Conservation (phyloP, 2,113 vertebrate genomes). For the Lonchura striata region DNA sequence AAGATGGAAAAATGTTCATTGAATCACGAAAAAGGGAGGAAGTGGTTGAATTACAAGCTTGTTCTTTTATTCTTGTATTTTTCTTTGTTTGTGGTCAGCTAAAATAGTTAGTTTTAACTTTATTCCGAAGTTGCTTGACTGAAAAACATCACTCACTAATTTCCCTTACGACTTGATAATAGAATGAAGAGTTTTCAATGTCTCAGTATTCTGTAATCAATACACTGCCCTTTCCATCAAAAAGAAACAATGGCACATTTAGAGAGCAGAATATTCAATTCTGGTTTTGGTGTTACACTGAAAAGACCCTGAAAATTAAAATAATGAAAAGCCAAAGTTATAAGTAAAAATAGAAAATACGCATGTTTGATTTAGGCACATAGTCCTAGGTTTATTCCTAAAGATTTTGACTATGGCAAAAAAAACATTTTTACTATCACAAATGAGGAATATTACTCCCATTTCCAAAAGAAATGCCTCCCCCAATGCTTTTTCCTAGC, state of each 20-base stretch:
- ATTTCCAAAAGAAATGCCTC: conserved; percentile 76
- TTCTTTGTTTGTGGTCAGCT: background rate
- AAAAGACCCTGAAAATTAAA: background rate
- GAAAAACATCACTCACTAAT: background rate
- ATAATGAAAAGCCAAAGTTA: conserved; percentile 36
- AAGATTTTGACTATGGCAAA: conserved; percentile 61
- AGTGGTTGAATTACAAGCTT: background rate
- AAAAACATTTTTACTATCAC: conserved; percentile 69
- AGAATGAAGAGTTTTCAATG: background rate
- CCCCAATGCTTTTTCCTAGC: conserved; percentile 69
- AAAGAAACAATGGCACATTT: background rate
- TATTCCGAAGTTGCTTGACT: background rate
- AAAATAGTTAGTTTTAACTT: background rate
- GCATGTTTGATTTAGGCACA: conserved; percentile 33
- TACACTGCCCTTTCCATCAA: background rate
- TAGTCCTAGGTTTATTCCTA: conserved; percentile 57
- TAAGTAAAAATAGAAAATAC: conserved; percentile 57
- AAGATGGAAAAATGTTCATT: background rate
- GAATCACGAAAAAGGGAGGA: background rate
- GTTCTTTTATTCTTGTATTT: background rate
- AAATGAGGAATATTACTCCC: conserved; percentile 69
- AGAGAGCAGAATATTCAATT: background rate
- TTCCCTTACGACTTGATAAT: background rate
- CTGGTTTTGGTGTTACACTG: background rate
- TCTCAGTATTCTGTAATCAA: background rate